A percentile compares a stretch with the other conserved stretches of the same genome.
These are phyloP conservation scores for Tolmerus cingulatus DNA, from an alignment of 2,888 invertebrate species.

Conservation along the genomic window DNA sequence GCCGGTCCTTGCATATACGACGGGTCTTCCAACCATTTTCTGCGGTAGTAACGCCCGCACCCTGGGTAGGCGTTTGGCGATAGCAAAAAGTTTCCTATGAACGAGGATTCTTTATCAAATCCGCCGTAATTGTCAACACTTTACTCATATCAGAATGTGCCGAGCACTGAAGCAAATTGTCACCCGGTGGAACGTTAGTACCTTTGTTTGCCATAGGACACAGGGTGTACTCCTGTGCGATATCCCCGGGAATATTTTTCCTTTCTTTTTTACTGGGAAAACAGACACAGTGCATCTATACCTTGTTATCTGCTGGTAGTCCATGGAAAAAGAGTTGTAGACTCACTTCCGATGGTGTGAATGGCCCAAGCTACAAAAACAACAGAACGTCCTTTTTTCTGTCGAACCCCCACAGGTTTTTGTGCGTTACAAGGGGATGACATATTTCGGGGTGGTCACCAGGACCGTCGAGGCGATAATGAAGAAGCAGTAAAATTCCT, in stretches of 20 bases:
- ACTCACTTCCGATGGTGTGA: conserved; percentile 20
- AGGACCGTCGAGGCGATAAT: not conserved
- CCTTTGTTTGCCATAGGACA: conserved; percentile 22
- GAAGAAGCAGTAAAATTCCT: not conserved
- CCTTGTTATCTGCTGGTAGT: conserved; percentile 33
- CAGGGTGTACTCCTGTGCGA: not conserved
- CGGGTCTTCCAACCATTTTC: not conserved
- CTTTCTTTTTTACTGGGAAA: not conserved
- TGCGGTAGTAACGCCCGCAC: not conserved
- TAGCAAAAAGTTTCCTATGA: conserved; percentile 10
- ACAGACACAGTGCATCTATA: conserved; percentile 21
- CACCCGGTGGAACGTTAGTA: conserved; percentile 16
- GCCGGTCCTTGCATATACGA: no score
- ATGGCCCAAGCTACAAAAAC: conserved; percentile 4
- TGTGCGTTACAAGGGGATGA: not conserved
- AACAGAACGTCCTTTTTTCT: not conserved
- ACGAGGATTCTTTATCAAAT: conserved; percentile 30
- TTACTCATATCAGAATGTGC: conserved; percentile 39
- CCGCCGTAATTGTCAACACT: conserved; percentile 42
- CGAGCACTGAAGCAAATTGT: conserved; percentile 22
- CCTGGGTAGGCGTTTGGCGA: not conserved
- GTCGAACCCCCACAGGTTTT: not conserved
- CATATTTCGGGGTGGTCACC: not conserved
- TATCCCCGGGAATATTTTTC: not conserved
- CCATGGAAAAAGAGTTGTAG: conserved; percentile 12